These are phyloP conservation scores for Rhodinocichla rosea DNA, from an alignment of 2,113 vertebrate genomes.

Conservation along the genomic window DNA sequence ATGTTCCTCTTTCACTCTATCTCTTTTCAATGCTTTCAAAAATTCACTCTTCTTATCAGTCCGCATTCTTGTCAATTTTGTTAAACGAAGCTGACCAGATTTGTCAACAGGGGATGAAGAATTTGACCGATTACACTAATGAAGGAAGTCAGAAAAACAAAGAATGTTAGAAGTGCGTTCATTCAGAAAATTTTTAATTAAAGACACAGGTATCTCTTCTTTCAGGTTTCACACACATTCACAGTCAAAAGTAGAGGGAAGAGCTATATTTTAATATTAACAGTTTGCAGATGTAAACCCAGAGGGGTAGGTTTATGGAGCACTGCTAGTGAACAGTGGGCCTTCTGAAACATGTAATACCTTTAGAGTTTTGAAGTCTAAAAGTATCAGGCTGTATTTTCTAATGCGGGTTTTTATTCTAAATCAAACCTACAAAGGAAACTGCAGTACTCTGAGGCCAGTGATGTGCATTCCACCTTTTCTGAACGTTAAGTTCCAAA, in stretches of 20 bases:
- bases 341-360: background rate
- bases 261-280: background rate
- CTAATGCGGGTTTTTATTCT: background rate
- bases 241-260: background rate
- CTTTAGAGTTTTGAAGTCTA: background rate
- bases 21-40: constrained; percentile 75
- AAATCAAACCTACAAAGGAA: background rate
- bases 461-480: background rate
- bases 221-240: background rate
- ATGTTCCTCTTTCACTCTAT: constrained; percentile 69
- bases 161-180: background rate
- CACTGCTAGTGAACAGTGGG: background rate
- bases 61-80: constrained; percentile 74
- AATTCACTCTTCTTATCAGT: constrained; percentile 80
- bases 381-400: background rate
- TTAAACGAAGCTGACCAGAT: constrained; percentile 74
- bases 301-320: background rate
- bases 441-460: background rate
- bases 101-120: constrained; percentile 78
- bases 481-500: background rate
- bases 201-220: background rate
- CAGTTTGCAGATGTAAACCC: background rate
- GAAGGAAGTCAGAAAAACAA: background rate
- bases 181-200: background rate
- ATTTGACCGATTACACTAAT: constrained; percentile 73